Base-by-base conservation (phyloP, 2,797 vertebrate genomes). In the Rhyacichthys aspro region DNA sequence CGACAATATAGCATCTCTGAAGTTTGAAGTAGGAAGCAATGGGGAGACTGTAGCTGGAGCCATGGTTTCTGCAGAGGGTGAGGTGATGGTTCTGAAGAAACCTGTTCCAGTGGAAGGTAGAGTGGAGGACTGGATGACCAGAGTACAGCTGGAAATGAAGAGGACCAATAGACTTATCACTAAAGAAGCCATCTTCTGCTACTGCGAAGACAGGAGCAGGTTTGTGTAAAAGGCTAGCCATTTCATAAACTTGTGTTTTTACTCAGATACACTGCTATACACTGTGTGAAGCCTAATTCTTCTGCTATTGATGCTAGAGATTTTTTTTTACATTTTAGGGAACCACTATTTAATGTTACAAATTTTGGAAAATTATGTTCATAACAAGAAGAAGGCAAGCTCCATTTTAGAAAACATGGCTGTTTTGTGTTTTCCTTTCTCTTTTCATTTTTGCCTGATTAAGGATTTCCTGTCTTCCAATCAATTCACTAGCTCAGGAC, bases 121-220 rank as follows among this genome's bases (percentile, higher is more conserved):
- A 3, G 96, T 98, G 74, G 98, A 99, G 85, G 95, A 94, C 0
- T 99, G 98, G 98, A 99, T 99, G 97, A 95, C 92, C 0, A 89
- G 73, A 0, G 92, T 99, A 8, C 79, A 98, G 19, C 69, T 74
- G 0, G 96, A 99, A 75, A 99, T 99, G 98, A 94, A 93, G 58
- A 90, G 85, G 59, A 96, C 95, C 0, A 99, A 99, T 80, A 86
- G 93, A 33, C 94, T 94, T 12, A 92, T 98, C 62, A 98, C 96
- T 39, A 99, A 99, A 67, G 96, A 99, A 77, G 96, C 98, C 14
- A 93, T 99, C 78, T 98, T 94, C 72, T 81, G 69, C 87, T 99
- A 99, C 69, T 94, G 94, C 43, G 91, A 94, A 52, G 91, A 94
- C 63, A 90, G 87, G 59, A 93, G 89, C 92, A 96, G 98, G 98